Conservation (phyloP, 2,113 vertebrate species). For the Colistium nudipinnis region DNA sequence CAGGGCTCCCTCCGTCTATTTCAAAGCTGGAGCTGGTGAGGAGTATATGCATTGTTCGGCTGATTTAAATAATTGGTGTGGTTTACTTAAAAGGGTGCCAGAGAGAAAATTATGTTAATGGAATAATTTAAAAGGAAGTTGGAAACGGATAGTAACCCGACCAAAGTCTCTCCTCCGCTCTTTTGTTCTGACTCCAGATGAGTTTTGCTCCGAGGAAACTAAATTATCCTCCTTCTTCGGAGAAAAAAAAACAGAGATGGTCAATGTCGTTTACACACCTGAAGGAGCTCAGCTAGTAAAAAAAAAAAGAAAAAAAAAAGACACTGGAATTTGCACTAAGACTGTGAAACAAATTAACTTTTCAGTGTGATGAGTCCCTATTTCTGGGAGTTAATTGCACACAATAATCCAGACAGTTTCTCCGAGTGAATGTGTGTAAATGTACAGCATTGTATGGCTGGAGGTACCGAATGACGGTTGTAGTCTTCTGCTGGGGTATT, state of each 20-base stretch:
- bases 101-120: slow-evolving; percentile 82
- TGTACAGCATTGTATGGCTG: slow-evolving; percentile 20
- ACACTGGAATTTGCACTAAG: slow-evolving; percentile 48
- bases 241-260: slow-evolving; percentile 68
- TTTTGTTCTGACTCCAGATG: slow-evolving; percentile 71
- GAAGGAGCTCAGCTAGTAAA: slow-evolving; percentile 57
- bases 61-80: slow-evolving; percentile 84
- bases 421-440: slow-evolving; percentile 13
- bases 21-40: slow-evolving; percentile 66
- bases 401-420: slow-evolving; percentile 41
- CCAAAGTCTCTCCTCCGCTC: slow-evolving; percentile 67
- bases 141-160: slow-evolving; percentile 69
- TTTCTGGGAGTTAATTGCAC: slow-evolving; percentile 59
- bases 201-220: slow-evolving; percentile 75
- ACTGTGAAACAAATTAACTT: slow-evolving; percentile 68
- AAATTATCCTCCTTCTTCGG: slow-evolving; percentile 71
- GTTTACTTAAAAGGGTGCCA: slow-evolving; percentile 83
- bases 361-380: slow-evolving; percentile 51
- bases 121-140: slow-evolving; percentile 78
- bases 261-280: slow-evolving; percentile 64
- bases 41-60: slow-evolving; percentile 72
- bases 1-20: slow-evolving; percentile 66
- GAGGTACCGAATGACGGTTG: not conserved
- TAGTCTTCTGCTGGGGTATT: slow-evolving; percentile 7
- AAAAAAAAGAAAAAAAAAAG: no score